Base-by-base conservation (phyloP, 2,888 invertebrate species). In the Dione juno region DNA sequence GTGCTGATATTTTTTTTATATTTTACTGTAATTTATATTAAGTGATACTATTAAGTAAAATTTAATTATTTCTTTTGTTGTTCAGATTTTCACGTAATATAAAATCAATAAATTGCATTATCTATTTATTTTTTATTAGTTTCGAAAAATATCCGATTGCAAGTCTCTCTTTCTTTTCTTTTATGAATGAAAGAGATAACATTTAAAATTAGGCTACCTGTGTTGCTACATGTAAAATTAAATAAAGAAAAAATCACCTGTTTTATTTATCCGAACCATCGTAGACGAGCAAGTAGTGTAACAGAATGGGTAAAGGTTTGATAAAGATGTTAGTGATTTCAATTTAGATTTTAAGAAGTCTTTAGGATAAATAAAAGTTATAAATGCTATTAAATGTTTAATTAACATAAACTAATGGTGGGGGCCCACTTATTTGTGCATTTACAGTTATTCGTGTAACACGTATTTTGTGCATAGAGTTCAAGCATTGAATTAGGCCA, bases 381-480 rank as follows among this genome's bases (percentile, higher is more conserved):
- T 77, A 78, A 74, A 72, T 68, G 71, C 75, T 67, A 76, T 76
- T 77, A 75, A 75, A 78, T 79, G 77, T 78, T 74, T 74, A 78
- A 78, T 74, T 77, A 79, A 76, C 74, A 68, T 77, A 78, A 76
- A 74, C 74, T 78, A 69, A 75, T 78, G 77, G 79, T 77, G 79
- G 81, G 79, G 81, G 80, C 88, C 83, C 79, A 85, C 84, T 83
- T 88, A 88, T 87, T 92, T 86, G 88, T 90, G 88, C 85, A 88
- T 93, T 92, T 93, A 93, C 93, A 93, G 93, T 93, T 93, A 93
- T 85, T 87, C 91, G 89, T 88, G 91, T 92, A 92, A 92, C 92
- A 93, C 92, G 92, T 92, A 93, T 93, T 92, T 93, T 92, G 93
- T 93, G 92, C 91, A 93, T 92, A 91, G 89, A 92, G 92, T 89